These are phyloP conservation scores for Cephalopachus bancanus DNA, from an alignment of 2,797 vertebrate species.

Conservation along the genomic window DNA sequence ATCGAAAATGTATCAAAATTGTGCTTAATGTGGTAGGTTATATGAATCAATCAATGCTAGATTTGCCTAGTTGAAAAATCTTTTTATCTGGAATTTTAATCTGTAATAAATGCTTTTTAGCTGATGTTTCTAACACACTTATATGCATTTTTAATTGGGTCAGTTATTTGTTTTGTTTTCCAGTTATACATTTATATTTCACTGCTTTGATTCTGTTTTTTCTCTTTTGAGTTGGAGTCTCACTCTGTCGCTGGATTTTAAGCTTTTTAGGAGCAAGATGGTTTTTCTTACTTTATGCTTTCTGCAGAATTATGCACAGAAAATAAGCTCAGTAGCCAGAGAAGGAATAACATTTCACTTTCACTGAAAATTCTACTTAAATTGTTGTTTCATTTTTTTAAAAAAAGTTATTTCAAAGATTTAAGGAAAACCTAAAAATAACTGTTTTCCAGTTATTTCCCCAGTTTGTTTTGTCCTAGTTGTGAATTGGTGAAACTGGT, in stretches of 20 bases:
- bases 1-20: not conserved
- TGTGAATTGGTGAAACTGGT: not conserved
- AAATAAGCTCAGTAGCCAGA: not conserved
- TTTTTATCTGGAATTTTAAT: conserved; percentile 15
- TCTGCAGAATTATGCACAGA: not conserved
- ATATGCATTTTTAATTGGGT: not conserved
- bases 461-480: not conserved
- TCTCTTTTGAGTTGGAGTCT: no score
- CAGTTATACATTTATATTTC: not conserved
- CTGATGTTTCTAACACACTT: not conserved
- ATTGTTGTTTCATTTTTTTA: not conserved
- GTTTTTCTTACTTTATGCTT: not conserved
- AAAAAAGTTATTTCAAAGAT: not conserved
- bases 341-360: not conserved
- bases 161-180: conserved; percentile 1
- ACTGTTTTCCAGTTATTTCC: not conserved
- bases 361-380: not conserved
- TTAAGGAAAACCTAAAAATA: not conserved
- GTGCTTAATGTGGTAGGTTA: not conserved
- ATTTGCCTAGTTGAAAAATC: not conserved
- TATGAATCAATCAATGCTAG: not conserved
- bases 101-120: not conserved
- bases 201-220: not conserved
- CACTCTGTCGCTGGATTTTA: not conserved
- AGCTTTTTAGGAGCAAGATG: not conserved